phyloP scores from a whole-genome alignment of 2,797 vertebrate genomes.

The Protosalanx chinensis region DNA sequence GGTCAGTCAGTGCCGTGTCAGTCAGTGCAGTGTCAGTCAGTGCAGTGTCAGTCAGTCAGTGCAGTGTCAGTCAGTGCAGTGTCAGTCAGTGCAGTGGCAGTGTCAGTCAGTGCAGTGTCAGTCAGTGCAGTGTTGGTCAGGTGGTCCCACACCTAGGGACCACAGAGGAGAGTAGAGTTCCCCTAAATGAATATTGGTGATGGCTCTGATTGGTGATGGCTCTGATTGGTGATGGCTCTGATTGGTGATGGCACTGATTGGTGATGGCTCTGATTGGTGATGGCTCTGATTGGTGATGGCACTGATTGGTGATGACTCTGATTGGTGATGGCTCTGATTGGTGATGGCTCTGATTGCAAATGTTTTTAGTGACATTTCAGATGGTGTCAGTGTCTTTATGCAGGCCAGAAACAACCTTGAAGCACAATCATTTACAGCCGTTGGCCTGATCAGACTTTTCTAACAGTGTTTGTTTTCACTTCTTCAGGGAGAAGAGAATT shows the following conservation, averaged over 20 bases:
- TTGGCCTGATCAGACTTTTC: constrained; percentile 1
- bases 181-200: constrained; percentile 22
- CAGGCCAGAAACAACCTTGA: neutral
- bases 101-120: no score
- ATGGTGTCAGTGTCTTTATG: neutral
- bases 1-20: no score
- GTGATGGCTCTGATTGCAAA: constrained; percentile 19
- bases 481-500: constrained; percentile 95
- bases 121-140: no score
- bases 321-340: neutral
- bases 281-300: no score
- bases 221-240: no score
- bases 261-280: no score
- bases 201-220: no score
- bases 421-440: neutral
- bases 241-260: no score
- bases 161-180: constrained; percentile 12
- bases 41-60: neutral
- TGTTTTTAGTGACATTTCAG: constrained; percentile 34
- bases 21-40: no score
- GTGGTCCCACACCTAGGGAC: neutral
- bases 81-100: no score
- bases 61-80: no score
- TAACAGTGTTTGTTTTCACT: constrained; percentile 41
- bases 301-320: no score